Percentiles rank a stretch among this genome's conserved stretches.
These are phyloP conservation scores for Stenurella melanura DNA, from an alignment of 2,888 invertebrate genomes.

Conservation along the genomic window DNA sequence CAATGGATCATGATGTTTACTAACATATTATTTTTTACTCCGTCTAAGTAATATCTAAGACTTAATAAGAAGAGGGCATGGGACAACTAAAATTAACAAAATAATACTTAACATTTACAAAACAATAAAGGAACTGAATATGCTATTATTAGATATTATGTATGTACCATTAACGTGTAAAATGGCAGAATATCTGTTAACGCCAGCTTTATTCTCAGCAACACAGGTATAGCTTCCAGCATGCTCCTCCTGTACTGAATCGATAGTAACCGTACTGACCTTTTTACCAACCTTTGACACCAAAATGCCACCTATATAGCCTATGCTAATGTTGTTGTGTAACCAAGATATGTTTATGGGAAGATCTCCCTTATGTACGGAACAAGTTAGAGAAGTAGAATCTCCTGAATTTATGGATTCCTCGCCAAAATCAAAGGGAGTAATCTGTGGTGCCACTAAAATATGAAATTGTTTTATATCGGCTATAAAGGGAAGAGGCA, in stretches of 20 bases:
- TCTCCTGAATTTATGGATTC: slow-evolving; percentile 83
- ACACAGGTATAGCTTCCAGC: slow-evolving; percentile 86
- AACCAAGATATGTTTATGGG: slow-evolving; percentile 85
- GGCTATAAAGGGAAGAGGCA: background rate
- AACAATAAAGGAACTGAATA: slow-evolving; percentile 5
- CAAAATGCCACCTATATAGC: slow-evolving; percentile 67
- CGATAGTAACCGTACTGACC: slow-evolving; percentile 79
- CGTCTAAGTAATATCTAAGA: too few species aligned
- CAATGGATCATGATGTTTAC: too few species aligned
- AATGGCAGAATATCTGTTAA: slow-evolving; percentile 74
- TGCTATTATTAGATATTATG: background rate
- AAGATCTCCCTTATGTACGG: slow-evolving; percentile 83
- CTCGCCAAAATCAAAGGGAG: slow-evolving; percentile 72
- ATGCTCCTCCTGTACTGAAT: slow-evolving; percentile 82
- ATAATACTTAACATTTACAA: background rate
- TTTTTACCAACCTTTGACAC: slow-evolving; percentile 75
- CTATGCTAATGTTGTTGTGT: slow-evolving; percentile 79
- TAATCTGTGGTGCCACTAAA: slow-evolving; percentile 69
- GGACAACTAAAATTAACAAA: background rate
- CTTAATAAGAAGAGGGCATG: background rate
- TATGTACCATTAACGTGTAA: slow-evolving; percentile 75
- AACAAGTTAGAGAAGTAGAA: slow-evolving; percentile 81
- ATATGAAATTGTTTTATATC: slow-evolving; percentile 12
- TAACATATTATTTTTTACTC: too few species aligned
- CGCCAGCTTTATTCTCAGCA: slow-evolving; percentile 78